These are phyloP conservation scores for Synanthedon formicaeformis DNA, from an alignment of 2,888 invertebrate genomes.

Conservation along the genomic window DNA sequence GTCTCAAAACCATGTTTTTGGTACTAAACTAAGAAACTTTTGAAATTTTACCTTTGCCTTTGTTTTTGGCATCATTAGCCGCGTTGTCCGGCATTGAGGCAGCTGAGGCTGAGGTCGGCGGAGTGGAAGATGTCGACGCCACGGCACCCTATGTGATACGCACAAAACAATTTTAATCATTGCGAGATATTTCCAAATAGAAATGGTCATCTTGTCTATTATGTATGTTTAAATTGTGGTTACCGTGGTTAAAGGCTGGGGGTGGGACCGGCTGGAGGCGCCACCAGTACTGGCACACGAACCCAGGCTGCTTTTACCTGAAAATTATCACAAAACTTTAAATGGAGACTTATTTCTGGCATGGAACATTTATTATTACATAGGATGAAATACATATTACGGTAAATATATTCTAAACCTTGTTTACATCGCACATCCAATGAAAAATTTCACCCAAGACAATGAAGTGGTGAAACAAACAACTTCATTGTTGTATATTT, in stretches of 20 bases:
- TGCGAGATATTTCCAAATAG: background rate
- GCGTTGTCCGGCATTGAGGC: constrained; percentile 60
- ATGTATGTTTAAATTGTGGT: background rate
- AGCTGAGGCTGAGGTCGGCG: constrained; percentile 55
- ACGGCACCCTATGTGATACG: constrained; percentile 47
- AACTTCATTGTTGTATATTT: no score
- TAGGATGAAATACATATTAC: background rate
- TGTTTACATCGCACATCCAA: no score
- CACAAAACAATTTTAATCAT: background rate
- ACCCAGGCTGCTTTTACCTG: constrained; percentile 74
- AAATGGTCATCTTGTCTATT: background rate
- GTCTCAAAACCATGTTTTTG: no score
- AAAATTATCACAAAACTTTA: background rate
- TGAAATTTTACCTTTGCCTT: constrained; percentile 45
- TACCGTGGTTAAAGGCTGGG: constrained; percentile 63
- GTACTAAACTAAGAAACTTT: no score
- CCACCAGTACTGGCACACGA: constrained; percentile 75
- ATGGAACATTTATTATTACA: background rate
- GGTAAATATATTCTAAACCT: background rate
- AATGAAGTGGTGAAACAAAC: no score
- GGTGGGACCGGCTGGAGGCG: constrained; percentile 65
- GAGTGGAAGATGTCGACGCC: constrained; percentile 62
- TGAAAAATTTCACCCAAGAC: no score
- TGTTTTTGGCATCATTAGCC: constrained; percentile 53
- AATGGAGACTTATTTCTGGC: background rate